These are phyloP conservation scores for Brachionus sp. DNA, from an alignment of 1,140 invertebrate species.

Conservation along the genomic window DNA sequence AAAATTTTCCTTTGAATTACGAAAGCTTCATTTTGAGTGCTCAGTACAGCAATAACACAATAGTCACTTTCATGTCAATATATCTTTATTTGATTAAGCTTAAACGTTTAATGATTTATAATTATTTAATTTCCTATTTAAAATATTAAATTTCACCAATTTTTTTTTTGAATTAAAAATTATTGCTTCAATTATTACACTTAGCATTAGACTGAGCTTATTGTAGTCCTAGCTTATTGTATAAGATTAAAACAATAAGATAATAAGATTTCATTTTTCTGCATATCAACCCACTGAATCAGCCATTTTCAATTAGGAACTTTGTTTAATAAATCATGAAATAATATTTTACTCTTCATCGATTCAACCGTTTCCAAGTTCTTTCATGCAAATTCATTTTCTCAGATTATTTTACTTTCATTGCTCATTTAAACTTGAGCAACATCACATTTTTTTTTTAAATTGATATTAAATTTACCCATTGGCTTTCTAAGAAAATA, in stretches of 20 bases:
- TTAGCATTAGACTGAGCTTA: not conserved
- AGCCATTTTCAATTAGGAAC: not conserved
- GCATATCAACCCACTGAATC: not conserved
- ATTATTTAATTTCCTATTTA: not conserved
- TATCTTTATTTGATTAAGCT: not conserved
- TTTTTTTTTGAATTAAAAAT: not conserved
- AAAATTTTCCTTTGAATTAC: no score
- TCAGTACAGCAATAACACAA: no score
- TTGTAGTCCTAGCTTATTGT: not conserved
- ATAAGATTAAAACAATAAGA: not conserved
- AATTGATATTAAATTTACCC: no score
- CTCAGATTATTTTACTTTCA: not conserved
- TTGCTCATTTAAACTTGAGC: not conserved
- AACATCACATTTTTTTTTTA: no score
- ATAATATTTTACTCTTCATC: not conserved
- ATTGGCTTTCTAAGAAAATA: no score
- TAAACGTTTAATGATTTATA: not conserved
- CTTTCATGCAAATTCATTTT: not conserved
- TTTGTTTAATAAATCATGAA: not conserved
- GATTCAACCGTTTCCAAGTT: not conserved
- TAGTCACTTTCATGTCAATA: not conserved
- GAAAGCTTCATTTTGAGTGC: no score
- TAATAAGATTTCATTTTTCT: not conserved
- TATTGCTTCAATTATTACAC: not conserved
- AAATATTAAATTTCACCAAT: not conserved